Base-by-base conservation (phyloP, 2,797 vertebrate genomes). In the Sylvia borin region DNA sequence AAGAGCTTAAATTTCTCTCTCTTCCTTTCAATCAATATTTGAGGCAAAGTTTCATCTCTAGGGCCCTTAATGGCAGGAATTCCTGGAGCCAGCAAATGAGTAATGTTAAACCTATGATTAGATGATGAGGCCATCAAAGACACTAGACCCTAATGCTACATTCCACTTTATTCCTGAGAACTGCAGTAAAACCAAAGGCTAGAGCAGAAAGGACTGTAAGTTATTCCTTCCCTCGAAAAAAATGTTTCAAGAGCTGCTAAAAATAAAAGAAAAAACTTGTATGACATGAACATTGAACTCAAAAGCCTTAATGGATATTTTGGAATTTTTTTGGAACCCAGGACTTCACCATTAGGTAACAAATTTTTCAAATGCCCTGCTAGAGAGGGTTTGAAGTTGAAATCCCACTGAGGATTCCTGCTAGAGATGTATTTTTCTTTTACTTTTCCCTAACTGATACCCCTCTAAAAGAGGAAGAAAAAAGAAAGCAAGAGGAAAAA, bases 1-100 rank as follows among this genome's bases (percentile, higher is more conserved):
- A 96, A 94, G 95, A 97, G 98, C 98, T 99, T 98, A 97, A 98
- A 98, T 99, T 99, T 99, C 98, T 98, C 97, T 97, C 98, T 97
- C 95, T 98, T 98, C 98, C 98, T 97, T 97, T 98, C 98, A 99
- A 99, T 99, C 99, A 97, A 99, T 99, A 99, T 98, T 97, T 98
- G 98, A 98, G 98, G 98, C 99, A 98, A 98, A 98, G 98, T 99
- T 99, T 99, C 98, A 98, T 99, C 99, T 99, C 98, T 95, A 95
- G 98, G 98, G 98, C 98, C 98, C 95, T 98, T 99, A 99, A 99
- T 99, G 98, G 98, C 98, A 99, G 98, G 98, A 99, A 98, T 98
- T 99, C 98, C 98, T 98, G 98, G 98, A 99, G 98, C 98, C 98
- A 97, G 97, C 97, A 98, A 98, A 98, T 98, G 98, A 98, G 99